phyloP scores from a whole-genome alignment of 2,888 invertebrate species.

The Hesperia comma region DNA sequence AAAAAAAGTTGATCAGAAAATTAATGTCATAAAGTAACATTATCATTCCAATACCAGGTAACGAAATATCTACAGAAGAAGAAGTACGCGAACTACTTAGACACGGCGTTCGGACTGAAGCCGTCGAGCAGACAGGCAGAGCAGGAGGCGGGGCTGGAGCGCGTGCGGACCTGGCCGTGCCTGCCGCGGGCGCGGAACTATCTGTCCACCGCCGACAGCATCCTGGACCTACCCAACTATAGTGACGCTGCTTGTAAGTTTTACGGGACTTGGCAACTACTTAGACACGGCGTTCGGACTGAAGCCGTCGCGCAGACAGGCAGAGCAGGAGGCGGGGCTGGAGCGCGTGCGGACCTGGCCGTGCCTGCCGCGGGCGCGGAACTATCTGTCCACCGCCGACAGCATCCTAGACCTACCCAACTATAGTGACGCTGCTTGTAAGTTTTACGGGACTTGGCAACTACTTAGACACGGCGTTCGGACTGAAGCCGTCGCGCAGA shows the following conservation, averaged over 20 bases:
- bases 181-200: conserved; percentile 60
- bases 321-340: conserved; percentile 9
- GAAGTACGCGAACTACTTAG: conserved; percentile 59
- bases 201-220: conserved; percentile 67
- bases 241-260: conserved; percentile 65
- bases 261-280: conserved; percentile 41
- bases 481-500: conserved; percentile 50
- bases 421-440: conserved; percentile 66
- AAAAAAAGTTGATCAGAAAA: no score
- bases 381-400: conserved; percentile 64
- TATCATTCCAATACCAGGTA: conserved; percentile 50
- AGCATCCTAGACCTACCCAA: conserved; percentile 71
- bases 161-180: conserved; percentile 67
- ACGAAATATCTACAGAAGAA: conserved; percentile 58
- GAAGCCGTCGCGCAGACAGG: conserved; percentile 45
- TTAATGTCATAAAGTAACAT: no score
- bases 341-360: conserved; percentile 62
- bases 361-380: conserved; percentile 63
- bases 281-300: conserved; percentile 64
- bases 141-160: conserved; percentile 25
- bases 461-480: conserved; percentile 63
- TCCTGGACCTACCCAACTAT: conserved; percentile 71
- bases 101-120: conserved; percentile 62
- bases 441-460: conserved; percentile 44
- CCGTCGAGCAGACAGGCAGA: conserved; percentile 39